A percentile compares a stretch with the other conserved stretches of the same genome.
Evolutionary conservation across 2,113 vertebrate species (phyloP).

Genomic region (Atlantisia rogersi): DNA sequence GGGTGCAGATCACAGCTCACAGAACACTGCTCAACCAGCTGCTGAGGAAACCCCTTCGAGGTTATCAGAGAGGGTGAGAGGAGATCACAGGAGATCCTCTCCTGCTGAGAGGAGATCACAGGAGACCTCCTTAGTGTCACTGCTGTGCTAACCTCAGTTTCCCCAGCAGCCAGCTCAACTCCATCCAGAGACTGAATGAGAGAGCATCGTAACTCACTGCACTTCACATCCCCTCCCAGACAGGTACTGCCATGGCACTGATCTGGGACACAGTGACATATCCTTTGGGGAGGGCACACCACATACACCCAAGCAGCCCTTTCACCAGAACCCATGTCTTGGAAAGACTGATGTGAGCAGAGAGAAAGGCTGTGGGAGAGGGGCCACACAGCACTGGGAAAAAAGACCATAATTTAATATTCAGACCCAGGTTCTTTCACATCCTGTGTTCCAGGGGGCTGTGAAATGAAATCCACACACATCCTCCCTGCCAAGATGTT

Average conservation of each 20-base stretch:
- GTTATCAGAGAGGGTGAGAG: not conserved
- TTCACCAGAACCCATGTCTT: not conserved
- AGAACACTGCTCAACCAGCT: not conserved
- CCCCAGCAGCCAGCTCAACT: not conserved
- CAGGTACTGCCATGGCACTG: not conserved
- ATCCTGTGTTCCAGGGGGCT: not conserved
- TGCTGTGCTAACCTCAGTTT: not conserved
- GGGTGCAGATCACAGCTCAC: not conserved
- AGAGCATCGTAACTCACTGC: rapidly evolving
- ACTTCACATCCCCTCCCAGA: not conserved
- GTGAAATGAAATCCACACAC: not conserved
- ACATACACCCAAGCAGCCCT: not conserved
- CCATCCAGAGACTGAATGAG: not conserved
- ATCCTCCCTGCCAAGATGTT: not conserved
- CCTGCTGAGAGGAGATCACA: not conserved
- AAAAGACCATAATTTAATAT: not conserved
- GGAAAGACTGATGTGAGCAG: not conserved
- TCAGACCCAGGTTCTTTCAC: not conserved
- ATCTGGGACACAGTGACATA: not conserved
- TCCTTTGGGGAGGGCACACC: not conserved
- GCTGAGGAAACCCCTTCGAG: not conserved
- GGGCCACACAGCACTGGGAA: not conserved
- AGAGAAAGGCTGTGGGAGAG: not conserved
- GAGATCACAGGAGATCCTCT: too few relatives aligned
- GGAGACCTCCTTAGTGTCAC: not conserved